Percentiles rank a stretch among this genome's conserved stretches.
phyloP scores from a whole-genome alignment of 2,113 vertebrate species.

The Prionailurus viverrinus region DNA sequence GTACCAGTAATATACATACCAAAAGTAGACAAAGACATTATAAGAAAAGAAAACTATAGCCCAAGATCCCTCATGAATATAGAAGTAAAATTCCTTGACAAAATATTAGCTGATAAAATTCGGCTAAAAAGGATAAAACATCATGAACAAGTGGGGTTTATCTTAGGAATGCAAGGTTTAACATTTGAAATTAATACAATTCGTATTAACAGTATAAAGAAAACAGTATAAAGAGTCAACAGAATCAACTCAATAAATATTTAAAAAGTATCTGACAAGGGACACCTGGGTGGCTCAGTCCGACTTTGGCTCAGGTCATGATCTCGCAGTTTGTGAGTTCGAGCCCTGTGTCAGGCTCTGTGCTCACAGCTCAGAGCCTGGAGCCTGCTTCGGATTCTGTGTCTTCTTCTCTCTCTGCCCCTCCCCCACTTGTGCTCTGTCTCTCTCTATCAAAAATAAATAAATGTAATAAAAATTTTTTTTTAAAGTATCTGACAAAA shows the following conservation, averaged over 20 bases:
- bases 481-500: neutral
- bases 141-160: neutral
- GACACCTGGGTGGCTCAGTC: no score
- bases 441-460: no score
- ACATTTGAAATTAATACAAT: neutral
- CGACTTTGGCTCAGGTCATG: no score
- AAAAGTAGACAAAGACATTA: neutral
- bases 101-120: neutral
- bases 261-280: neutral
- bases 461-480: neutral
- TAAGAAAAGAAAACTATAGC: neutral
- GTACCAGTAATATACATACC: neutral
- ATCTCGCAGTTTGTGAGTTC: no score
- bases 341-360: no score
- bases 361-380: no score
- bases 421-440: no score
- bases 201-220: neutral
- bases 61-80: neutral
- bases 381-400: no score
- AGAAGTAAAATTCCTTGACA: neutral
- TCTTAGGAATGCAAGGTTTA: neutral
- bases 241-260: neutral
- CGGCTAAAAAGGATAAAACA: neutral
- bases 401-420: no score
- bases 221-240: neutral